These are phyloP conservation scores for Lampris incognitus DNA, from an alignment of 2,113 vertebrate genomes.

Conservation along the genomic window DNA sequence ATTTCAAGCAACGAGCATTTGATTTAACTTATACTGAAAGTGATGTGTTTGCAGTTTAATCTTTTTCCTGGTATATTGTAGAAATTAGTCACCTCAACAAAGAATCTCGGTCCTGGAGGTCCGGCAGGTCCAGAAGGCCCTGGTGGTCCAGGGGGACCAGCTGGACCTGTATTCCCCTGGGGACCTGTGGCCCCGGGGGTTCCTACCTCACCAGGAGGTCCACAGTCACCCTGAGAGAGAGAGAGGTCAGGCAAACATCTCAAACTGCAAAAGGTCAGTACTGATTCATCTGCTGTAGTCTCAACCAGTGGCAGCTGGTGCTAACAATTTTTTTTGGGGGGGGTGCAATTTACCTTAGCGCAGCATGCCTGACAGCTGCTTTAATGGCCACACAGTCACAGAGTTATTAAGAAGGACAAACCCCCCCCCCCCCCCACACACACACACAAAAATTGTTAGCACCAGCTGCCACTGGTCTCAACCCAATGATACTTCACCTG, in stretches of 20 bases:
- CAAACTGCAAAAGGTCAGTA: background rate
- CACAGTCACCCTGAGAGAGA: conserved; percentile 86
- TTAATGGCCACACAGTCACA: too few species aligned
- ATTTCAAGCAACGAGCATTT: too few species aligned
- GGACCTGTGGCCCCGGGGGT: conserved; percentile 81
- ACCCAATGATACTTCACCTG: too few species aligned
- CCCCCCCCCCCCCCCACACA: too few species aligned
- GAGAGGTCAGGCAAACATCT: background rate
- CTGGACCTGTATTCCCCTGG: conserved; percentile 82
- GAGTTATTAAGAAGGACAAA: too few species aligned
- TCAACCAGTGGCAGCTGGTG: too few species aligned
- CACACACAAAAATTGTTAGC: too few species aligned
- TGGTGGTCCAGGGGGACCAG: conserved; percentile 86
- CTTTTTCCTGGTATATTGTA: background rate
- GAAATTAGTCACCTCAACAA: conserved; percentile 84
- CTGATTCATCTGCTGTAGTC: too few species aligned
- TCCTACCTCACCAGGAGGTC: conserved; percentile 80
- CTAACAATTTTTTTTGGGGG: too few species aligned
- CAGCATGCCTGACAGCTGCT: too few species aligned
- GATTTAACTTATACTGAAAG: background rate
- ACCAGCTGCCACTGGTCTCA: too few species aligned
- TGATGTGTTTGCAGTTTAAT: background rate
- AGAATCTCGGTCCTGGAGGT: conserved; percentile 74
- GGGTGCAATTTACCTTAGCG: too few species aligned
- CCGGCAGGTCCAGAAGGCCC: conserved; percentile 87